Conservation (phyloP, 2,888 invertebrate genomes). For the Limnephilus marmoratus region DNA sequence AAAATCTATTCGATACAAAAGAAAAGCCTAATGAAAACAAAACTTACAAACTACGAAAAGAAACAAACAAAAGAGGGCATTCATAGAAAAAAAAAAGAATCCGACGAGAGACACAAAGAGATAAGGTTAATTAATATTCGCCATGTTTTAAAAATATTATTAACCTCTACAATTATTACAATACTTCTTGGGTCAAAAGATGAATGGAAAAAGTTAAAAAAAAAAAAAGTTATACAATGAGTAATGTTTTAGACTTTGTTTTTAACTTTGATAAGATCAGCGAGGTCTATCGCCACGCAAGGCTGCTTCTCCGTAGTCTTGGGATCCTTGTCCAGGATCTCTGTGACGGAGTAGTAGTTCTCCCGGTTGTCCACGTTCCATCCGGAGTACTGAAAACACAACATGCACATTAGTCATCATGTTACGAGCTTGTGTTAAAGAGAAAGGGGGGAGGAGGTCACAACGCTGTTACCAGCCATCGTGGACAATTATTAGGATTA, state of each 20-base stretch:
- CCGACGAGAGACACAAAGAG: neutral
- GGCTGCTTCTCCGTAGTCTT: slow-evolving; percentile 77
- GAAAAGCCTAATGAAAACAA: neutral
- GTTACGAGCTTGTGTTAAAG: neutral
- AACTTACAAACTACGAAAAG: neutral
- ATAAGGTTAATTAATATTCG: no score
- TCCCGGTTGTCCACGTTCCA: slow-evolving; percentile 80
- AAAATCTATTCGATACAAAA: neutral
- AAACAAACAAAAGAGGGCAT: neutral
- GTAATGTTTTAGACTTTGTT: slow-evolving; percentile 71
- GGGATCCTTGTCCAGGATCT: slow-evolving; percentile 76
- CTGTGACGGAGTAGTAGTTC: slow-evolving; percentile 79
- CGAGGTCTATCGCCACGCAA: slow-evolving; percentile 77
- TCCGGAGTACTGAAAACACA: slow-evolving; percentile 76
- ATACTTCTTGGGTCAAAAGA: slow-evolving; percentile 47
- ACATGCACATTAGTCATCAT: neutral
- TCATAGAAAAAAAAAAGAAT: neutral
- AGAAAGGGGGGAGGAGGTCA: neutral
- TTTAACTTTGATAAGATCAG: slow-evolving; percentile 77
- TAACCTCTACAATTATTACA: slow-evolving; percentile 7
- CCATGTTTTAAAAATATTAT: neutral
- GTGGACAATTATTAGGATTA: no score
- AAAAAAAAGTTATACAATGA: slow-evolving; percentile 73
- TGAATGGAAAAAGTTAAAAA: slow-evolving; percentile 69
- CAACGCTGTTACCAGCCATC: no score